A percentile compares a stretch with the other conserved stretches of the same genome.
Conservation (phyloP, 2,797 vertebrate genomes). For the Scarus forsteni region DNA sequence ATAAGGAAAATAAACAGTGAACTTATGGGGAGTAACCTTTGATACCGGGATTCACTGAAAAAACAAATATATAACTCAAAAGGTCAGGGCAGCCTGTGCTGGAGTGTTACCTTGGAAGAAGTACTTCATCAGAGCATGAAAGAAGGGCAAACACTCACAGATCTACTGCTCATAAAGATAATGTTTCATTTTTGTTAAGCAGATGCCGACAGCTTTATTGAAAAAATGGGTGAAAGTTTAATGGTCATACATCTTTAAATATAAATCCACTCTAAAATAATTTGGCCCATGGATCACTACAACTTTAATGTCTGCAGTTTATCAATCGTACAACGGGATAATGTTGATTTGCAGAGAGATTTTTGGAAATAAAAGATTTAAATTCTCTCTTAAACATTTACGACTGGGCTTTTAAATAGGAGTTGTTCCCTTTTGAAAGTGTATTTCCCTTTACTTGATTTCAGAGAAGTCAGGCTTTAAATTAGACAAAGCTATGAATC, state of each 20-base stretch:
- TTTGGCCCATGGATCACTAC: not conserved
- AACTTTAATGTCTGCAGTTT: not conserved
- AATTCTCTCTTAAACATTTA: no score
- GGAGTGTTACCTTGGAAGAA: conserved; percentile 43
- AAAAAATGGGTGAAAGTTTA: no score
- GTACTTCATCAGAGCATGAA: conserved; percentile 20
- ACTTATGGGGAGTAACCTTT: conserved; percentile 72
- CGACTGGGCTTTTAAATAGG: no score
- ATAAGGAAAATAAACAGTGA: conserved; percentile 73
- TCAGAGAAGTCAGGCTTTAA: no score
- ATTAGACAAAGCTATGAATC: no score
- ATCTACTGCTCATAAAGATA: not conserved
- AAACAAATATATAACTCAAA: conserved; percentile 60
- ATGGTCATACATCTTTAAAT: no score
- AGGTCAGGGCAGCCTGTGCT: conserved; percentile 62
- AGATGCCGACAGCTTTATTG: not conserved
- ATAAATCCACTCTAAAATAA: conserved; percentile 2
- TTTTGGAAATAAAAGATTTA: not conserved
- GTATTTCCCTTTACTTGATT: no score
- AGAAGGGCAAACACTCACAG: conserved; percentile 7
- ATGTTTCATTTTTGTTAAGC: conserved; percentile 3
- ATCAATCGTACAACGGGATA: conserved; percentile 1
- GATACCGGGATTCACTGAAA: conserved; percentile 64
- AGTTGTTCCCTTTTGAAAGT: no score
- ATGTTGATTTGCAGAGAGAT: not conserved